Evolutionary conservation across 2,888 invertebrate species (phyloP), one percentile per base, ranked within the genome.

Genomic region (Strigamia maritima): DNA sequence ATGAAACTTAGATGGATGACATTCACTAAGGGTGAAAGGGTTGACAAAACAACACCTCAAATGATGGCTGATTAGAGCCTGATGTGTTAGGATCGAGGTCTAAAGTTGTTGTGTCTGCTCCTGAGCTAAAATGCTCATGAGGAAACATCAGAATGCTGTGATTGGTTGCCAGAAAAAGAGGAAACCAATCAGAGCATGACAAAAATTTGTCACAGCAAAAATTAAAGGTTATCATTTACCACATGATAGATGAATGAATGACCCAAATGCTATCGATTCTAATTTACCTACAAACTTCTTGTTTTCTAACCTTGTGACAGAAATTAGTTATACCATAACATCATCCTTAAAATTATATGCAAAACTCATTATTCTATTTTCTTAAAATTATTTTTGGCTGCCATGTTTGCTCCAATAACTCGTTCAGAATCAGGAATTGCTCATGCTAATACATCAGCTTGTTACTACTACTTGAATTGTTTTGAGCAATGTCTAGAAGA

Each of bases 391-490:
- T 60, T 24, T 7, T 24, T 22, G 60, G 60, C 60, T 19, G 19
- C 24, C 7, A 60, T 60, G 0, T 19, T 60, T 8, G 24, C 60
- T 10, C 24, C 60, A 22, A 10, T 12, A 12, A 24, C 19, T 12
- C 19, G 60, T 24, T 1, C 22, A 10, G 60, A 60, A 24, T 12
- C 22, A 19, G 19, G 60, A n/a, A 22, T 24, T 24, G 60, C 60
- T 19, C 60, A 60, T 6, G 60, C 60, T 2, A 60, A 60, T 10
- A 60, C 14, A 24, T 60, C 60, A 8, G 60, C 60, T 60, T 60
- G 60, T 60, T 60, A 60, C 60, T 60, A 60, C 60, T 60, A 60
- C 60, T n/a, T 60, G 60, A 19, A 60, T 60, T 8, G 60, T 24
- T 60, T 22, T 24, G 24, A 19, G 19, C 60, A n/a, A 60, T 60